Evolutionary conservation across 2,113 vertebrate species (phyloP), one percentile per base, ranked within the genome.

Genomic region (Paramormyrops kingsleyae): DNA sequence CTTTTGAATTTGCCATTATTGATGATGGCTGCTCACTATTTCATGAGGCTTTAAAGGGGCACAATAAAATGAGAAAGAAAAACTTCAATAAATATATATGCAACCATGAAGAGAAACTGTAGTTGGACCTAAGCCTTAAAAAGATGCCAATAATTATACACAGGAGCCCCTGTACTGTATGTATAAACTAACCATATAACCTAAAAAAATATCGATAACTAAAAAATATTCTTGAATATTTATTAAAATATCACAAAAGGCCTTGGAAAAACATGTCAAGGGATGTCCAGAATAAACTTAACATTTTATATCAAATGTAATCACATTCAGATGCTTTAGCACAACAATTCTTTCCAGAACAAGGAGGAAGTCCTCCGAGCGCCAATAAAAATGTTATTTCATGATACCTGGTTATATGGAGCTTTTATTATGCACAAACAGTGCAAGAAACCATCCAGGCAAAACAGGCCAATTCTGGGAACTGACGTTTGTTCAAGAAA

Each of bases 21-120:
- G 27, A 66, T 66, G 8, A 70, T 31, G 46, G 42, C 19, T 83
- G 39, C 83, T 89, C 87, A 21, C 31, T 50, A 53, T 90, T 52
- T 87, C 3, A 27, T n/a, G 89, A 92, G 88, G 89, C 19, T 27
- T 91, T 52, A 42, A 92, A 91, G 90, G 89, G 59, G 90, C 89
- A 90, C 87, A 56, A 88, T 91, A 87, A 86, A 70, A 90, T 35
- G 86, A 62, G 87, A 93, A 52, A n/a, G 87, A 50, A 92, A 19
- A 50, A 49, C 21, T 85, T 77, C 31, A 13, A 31, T 77, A 77
- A 77, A 77, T 77, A 77, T 77, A 77, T 77, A 15, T 49, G 46
- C 24, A 85, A n/a, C 46, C 83, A 46, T 49, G 4, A 24, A 47
- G 83, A 47, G 24, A 12, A 84, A 49, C 21, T 85, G 21, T 21